phyloP scores from a whole-genome alignment of 1,140 invertebrate species.

The Bombus consobrinus region DNA sequence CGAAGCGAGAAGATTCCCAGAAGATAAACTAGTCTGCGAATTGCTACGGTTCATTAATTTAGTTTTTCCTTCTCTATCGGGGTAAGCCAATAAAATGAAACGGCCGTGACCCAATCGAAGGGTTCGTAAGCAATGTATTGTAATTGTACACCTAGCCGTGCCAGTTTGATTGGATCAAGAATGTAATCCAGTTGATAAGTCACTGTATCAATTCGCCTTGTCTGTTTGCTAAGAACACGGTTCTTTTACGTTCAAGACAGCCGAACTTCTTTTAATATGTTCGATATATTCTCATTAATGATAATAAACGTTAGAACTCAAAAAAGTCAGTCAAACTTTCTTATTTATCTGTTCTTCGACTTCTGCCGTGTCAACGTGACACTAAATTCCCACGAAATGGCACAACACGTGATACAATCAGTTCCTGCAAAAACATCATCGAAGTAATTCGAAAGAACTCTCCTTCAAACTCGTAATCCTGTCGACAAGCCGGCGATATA shows the following conservation, averaged over 20 bases:
- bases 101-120: neutral
- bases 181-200: conserved; percentile 12
- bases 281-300: neutral
- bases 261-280: neutral
- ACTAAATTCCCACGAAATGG: too few species aligned
- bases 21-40: neutral
- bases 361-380: too few species aligned
- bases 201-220: neutral
- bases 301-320: neutral
- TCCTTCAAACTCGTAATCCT: too few species aligned
- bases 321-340: too few species aligned
- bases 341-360: too few species aligned
- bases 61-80: neutral
- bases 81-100: conserved; percentile 22
- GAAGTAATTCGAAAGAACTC: too few species aligned
- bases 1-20: neutral
- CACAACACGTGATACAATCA: too few species aligned
- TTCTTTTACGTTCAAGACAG: neutral
- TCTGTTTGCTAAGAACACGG: neutral
- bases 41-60: neutral
- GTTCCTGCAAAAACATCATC: too few species aligned
- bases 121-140: neutral
- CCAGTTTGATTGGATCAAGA: conserved; percentile 29
- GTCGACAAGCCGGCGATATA: too few species aligned
- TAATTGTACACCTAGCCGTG: conserved; percentile 3